These are phyloP conservation scores for Melanostoma mellinum DNA, from an alignment of 2,888 invertebrate genomes.

Conservation along the genomic window DNA sequence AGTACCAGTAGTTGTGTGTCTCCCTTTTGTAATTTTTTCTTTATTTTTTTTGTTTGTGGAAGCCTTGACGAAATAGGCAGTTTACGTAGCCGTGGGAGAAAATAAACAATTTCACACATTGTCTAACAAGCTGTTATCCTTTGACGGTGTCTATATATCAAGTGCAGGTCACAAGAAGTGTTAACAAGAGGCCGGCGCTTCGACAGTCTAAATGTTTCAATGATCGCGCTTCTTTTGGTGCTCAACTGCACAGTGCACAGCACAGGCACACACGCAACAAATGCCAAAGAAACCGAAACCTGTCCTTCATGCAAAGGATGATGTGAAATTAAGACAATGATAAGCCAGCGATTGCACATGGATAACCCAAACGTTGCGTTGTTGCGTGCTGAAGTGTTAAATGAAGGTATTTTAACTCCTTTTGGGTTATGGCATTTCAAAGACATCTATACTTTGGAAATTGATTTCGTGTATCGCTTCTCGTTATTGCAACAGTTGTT, in stretches of 20 bases:
- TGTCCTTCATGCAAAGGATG: conserved; percentile 19
- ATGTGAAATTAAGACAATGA: conserved; percentile 47
- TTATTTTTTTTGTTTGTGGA: conserved; percentile 7
- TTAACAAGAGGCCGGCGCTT: conserved; percentile 62
- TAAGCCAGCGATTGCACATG: conserved; percentile 45
- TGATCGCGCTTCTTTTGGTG: conserved; percentile 9
- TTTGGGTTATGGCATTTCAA: conserved; percentile 36
- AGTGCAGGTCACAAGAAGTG: conserved; percentile 35
- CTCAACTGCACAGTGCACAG: neutral
- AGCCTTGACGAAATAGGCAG: conserved; percentile 13
- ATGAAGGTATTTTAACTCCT: conserved; percentile 33
- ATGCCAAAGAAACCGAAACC: conserved; percentile 37
- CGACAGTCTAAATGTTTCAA: conserved; percentile 31
- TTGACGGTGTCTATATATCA: conserved; percentile 18
- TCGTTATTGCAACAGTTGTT: conserved; percentile 57
- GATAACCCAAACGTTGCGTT: conserved; percentile 36
- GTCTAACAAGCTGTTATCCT: conserved; percentile 40
- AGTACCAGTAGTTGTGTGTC: conserved; percentile 2
- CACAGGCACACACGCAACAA: conserved; percentile 44
- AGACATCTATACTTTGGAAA: conserved; percentile 28
- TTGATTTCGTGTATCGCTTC: conserved; percentile 31
- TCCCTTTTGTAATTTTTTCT: neutral
- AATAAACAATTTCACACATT: conserved; percentile 16
- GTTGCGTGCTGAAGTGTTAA: conserved; percentile 67
- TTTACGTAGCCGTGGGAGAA: conserved; percentile 42